A percentile compares a stretch with the other conserved stretches of the same genome.
phyloP scores from a whole-genome alignment of 2,113 vertebrate genomes.

The Dasyprocta punctata region DNA sequence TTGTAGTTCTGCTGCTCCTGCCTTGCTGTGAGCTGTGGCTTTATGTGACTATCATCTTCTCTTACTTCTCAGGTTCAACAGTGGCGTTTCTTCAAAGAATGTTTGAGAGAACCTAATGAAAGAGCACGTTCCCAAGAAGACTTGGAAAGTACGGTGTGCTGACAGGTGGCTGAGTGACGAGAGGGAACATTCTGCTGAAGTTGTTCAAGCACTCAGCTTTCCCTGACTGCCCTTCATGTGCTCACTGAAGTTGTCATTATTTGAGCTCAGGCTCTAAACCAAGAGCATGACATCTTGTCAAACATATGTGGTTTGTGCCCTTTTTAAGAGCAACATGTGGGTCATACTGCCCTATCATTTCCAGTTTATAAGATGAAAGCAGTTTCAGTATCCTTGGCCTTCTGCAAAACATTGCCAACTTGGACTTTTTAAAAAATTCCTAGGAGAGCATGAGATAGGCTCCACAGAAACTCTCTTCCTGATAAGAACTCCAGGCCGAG shows the following conservation, averaged over 20 bases:
- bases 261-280: not conserved
- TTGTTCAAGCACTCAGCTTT: not conserved
- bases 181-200: not conserved
- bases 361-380: constrained; percentile 11
- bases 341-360: not conserved
- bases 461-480: constrained; percentile 42
- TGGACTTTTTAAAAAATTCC: constrained; percentile 30
- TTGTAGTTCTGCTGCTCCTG: not conserved
- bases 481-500: constrained; percentile 45
- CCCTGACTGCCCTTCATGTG: not conserved
- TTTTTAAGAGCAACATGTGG: constrained; percentile 9
- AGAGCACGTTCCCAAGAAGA: not conserved
- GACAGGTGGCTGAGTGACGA: not conserved
- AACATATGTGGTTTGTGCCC: not conserved
- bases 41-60: not conserved
- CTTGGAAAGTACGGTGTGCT: not conserved
- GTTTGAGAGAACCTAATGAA: not conserved
- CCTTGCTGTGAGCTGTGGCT: not conserved
- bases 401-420: not conserved
- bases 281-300: not conserved
- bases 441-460: not conserved
- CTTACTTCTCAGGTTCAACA: not conserved
- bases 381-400: not conserved
- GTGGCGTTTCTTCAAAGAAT: not conserved
- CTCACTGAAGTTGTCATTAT: not conserved